phyloP scores from a whole-genome alignment of 2,797 vertebrate genomes.

The Schizopygopsis malacanthus region DNA sequence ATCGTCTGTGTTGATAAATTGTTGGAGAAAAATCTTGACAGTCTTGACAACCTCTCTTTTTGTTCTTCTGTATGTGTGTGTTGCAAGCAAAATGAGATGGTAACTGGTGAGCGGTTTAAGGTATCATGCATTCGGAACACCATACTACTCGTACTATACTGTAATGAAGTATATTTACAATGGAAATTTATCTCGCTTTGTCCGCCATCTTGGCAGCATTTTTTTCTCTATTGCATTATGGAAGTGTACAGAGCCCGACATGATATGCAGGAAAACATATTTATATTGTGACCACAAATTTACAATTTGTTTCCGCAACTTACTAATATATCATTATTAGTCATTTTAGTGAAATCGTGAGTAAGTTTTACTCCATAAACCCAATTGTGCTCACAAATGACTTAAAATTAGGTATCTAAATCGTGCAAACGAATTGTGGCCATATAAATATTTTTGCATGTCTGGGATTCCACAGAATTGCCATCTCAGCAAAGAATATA shows the following conservation, averaged over 20 bases:
- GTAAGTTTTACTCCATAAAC: too few species aligned
- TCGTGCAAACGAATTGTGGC: too few species aligned
- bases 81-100: background rate
- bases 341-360: too few species aligned
- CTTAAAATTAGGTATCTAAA: too few species aligned
- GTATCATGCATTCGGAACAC: background rate
- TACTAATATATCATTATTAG: background rate
- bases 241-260: background rate
- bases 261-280: background rate
- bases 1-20: constrained; percentile 26
- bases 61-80: background rate
- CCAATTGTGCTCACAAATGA: too few species aligned
- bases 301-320: background rate
- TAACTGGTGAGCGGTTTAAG: background rate
- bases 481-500: background rate
- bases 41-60: constrained; percentile 22
- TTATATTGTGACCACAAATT: background rate
- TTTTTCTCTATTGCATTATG: background rate
- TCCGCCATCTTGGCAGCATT: background rate
- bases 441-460: too few species aligned
- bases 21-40: constrained; percentile 10
- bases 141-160: background rate
- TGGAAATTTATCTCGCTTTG: background rate
- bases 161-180: background rate
- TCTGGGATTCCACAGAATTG: too few species aligned